Base-by-base conservation (phyloP, 2,888 invertebrate genomes). In the Molorchus minor region DNA sequence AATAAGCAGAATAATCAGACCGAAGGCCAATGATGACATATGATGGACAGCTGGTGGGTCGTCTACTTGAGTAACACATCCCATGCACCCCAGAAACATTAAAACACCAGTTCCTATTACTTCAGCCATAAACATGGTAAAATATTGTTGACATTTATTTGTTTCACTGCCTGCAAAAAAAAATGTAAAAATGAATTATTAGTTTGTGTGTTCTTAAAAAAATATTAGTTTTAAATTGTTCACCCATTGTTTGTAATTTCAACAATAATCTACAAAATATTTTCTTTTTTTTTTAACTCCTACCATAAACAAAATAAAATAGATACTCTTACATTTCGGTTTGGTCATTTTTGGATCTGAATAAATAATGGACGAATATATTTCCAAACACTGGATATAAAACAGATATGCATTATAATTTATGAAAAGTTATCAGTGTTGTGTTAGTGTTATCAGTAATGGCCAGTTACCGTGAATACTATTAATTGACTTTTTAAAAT, bases 31-130 rank as follows among this genome's bases (percentile, higher is more conserved):
- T 0, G 86, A 81, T 0, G 80, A 74, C 67, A 86, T 84, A 57
- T 87, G 68, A 8, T 83, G 80, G 0, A 84, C 79, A 30, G 80
- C 44, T 44, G 64, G 78, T 29, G 17, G 75, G 64, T 59, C 76
- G 52, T 71, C 80, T 79, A 73, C 79, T 2, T 75, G 80, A 0
- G 84, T 83, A 19, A 87, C 79, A 60, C 86, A 85, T 0, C 88
- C 84, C 88, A 91, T 89, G 74, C 92, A 92, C 3, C 92, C 92
- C 12, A 92, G 78, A 61, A 89, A 85, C 44, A 92, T 76, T 3
- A 92, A 81, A 20, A 89, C 74, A 2, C 80, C 84, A 0, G 92
- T 92, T 15, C 90, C 87, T 7, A 91, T 68, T 8, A 89, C 77
- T 78, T 92, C 92, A 0, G 87, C 85, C 17, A 72, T 58, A 46